These are phyloP conservation scores for Odontocerum albicorne DNA, from an alignment of 2,888 invertebrate species.

Conservation along the genomic window DNA sequence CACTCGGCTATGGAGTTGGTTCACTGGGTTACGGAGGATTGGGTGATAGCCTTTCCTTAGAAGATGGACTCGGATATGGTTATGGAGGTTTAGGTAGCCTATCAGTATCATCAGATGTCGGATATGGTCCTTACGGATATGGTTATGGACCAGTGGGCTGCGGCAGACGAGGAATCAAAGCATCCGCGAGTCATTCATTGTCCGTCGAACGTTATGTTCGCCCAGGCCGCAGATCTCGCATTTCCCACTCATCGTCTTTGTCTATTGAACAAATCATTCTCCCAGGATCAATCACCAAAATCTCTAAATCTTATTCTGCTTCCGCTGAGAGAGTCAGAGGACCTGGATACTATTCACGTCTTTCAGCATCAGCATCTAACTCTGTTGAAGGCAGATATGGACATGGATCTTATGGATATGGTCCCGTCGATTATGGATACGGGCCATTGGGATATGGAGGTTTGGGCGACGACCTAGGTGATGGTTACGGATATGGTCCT, in stretches of 20 bases:
- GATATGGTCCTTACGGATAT: no score
- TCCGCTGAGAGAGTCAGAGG: not conserved
- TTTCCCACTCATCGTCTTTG: constrained; percentile 3
- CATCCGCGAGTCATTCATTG: not conserved
- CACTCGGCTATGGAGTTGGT: no score
- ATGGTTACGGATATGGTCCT: no score
- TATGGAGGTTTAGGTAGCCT: not conserved
- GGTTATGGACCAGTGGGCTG: constrained; percentile 12
- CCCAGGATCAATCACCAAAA: not conserved
- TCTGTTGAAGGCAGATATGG: constrained; percentile 10
- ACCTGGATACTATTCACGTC: constrained; percentile 7
- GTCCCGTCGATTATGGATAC: no score
- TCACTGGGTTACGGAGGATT: no score
- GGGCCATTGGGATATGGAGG: no score
- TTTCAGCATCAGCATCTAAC: no score
- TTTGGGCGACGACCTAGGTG: no score
- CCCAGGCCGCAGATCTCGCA: not conserved
- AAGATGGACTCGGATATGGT: no score
- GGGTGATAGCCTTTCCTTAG: no score
- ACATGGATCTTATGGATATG: constrained; percentile 5
- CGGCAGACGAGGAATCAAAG: not conserved
- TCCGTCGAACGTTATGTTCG: constrained; percentile 12
- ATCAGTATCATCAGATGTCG: not conserved
- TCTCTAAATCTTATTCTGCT: constrained; percentile 1
- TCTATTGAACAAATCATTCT: constrained; percentile 6